Evolutionary conservation across 92 coral and sea anemone genomes (phyloP).

Genomic region (Virgularia gustaviana): DNA sequence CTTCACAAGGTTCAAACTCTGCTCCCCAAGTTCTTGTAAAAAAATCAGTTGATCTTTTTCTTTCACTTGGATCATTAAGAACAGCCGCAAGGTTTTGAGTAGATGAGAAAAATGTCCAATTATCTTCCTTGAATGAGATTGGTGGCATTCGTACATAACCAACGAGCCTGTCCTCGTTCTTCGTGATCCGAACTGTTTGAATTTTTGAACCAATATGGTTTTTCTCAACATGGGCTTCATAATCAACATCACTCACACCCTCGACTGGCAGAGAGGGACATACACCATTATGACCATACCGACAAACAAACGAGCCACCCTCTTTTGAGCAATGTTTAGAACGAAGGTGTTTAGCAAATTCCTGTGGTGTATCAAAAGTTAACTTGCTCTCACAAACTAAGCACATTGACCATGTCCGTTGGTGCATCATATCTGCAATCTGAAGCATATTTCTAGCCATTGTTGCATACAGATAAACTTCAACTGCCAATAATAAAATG

Average conservation of each 20-base stretch:
- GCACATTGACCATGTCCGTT: slow-evolving; percentile 90
- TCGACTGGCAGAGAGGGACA: slow-evolving; percentile 98
- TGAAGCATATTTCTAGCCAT: slow-evolving; percentile 95
- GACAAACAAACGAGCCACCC: slow-evolving; percentile 98
- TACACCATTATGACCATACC: slow-evolving; percentile 93
- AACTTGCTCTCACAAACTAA: slow-evolving; percentile 77
- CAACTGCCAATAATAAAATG: no score
- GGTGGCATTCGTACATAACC: slow-evolving; percentile 82
- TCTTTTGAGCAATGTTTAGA: slow-evolving; percentile 85
- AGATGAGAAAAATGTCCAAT: slow-evolving; percentile 86
- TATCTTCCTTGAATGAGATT: slow-evolving; percentile 67
- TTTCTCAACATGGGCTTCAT: slow-evolving; percentile 87
- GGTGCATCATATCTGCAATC: slow-evolving; percentile 79
- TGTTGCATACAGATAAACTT: no score
- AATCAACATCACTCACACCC: slow-evolving; percentile 97
- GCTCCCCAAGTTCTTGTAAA: slow-evolving; percentile 95
- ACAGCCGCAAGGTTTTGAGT: slow-evolving; percentile 96
- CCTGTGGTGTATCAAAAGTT: slow-evolving; percentile 80
- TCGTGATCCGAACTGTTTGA: not conserved
- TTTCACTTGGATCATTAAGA: slow-evolving; percentile 79
- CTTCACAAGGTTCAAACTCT: slow-evolving; percentile 79
- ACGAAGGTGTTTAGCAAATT: slow-evolving; percentile 81
- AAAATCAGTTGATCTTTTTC: slow-evolving; percentile 77
- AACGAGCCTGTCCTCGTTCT: slow-evolving; percentile 63
- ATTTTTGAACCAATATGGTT: slow-evolving; percentile 55